Percentiles rank a stretch among this genome's conserved stretches.
Evolutionary conservation across 2,113 vertebrate species (phyloP).

Genomic region (Pyrgilauda ruficollis): DNA sequence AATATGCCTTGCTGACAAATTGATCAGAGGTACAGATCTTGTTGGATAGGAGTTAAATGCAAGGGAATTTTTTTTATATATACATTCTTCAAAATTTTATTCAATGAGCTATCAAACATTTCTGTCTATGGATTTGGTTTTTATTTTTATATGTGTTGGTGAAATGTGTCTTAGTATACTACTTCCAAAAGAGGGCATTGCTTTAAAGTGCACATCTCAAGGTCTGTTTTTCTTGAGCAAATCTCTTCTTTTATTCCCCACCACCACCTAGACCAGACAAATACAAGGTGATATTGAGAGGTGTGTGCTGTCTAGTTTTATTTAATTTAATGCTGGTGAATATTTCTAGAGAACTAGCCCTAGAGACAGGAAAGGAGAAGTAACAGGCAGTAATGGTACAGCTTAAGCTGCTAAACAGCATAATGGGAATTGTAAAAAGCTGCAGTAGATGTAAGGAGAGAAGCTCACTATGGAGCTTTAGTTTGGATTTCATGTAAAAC

Average conservation of each 20-base stretch:
- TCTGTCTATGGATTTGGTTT: neutral
- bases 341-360: neutral
- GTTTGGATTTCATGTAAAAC: neutral
- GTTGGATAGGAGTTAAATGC: neutral
- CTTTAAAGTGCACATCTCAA: neutral
- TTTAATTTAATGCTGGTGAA: neutral
- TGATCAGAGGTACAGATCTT: neutral
- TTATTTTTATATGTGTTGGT: neutral
- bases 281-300: neutral
- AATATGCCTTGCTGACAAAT: neutral
- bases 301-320: neutral
- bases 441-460: neutral
- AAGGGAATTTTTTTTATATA: neutral
- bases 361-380: neutral
- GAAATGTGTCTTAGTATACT: neutral
- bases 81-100: neutral
- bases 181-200: neutral
- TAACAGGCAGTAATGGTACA: neutral
- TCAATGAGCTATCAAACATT: neutral
- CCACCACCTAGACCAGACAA: neutral
- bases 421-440: neutral
- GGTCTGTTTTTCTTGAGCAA: neutral
- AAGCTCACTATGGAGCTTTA: neutral
- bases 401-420: neutral
- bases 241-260: neutral